Percentiles rank a stretch among this genome's conserved stretches.
Conservation (phyloP, 2,797 vertebrate species). For the Halcyon badia region DNA sequence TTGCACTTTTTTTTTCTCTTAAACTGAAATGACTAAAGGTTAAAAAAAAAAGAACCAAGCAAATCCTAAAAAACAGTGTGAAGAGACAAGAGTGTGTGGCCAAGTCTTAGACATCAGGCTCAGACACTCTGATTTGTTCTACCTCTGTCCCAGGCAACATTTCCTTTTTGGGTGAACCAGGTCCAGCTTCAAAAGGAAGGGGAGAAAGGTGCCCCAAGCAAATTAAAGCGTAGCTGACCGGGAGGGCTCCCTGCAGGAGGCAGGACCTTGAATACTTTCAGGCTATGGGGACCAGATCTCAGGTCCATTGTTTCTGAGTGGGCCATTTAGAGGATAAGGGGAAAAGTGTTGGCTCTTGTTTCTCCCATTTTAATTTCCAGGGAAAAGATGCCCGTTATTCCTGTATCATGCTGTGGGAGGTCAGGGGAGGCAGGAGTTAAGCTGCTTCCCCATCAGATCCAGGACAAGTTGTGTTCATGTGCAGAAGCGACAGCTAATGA, state of each 20-base stretch:
- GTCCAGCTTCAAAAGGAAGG: background rate
- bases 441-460: background rate
- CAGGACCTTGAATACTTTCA: background rate
- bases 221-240: background rate
- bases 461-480: background rate
- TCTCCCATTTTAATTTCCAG: background rate
- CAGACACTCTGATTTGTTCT: background rate
- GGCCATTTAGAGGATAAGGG: background rate
- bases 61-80: accelerated
- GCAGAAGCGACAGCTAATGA: conserved; percentile 2
- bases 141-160: background rate
- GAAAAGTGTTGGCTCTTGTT: background rate
- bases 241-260: background rate
- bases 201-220: background rate
- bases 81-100: background rate
- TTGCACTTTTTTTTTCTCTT: background rate
- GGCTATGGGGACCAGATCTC: background rate
- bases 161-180: background rate
- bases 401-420: background rate
- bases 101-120: background rate
- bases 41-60: background rate
- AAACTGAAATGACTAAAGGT: background rate
- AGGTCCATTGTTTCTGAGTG: background rate
- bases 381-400: background rate
- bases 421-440: background rate